These are phyloP conservation scores for Oncopeltus fasciatus DNA, from an alignment of 1,140 invertebrate genomes.

Conservation along the genomic window DNA sequence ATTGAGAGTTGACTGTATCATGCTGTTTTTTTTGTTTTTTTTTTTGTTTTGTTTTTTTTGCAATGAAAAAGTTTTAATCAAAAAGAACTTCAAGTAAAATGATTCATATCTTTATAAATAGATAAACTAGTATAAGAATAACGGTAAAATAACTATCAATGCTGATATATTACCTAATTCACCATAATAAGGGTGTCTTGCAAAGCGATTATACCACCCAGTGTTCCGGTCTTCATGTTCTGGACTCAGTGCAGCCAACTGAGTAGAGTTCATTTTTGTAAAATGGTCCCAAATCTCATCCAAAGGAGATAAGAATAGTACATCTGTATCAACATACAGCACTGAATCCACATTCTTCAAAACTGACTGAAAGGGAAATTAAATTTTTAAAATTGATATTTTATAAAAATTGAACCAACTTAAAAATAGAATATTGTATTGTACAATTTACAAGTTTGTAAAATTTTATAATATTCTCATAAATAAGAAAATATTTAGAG, in stretches of 20 bases:
- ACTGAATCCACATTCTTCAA: slow-evolving; percentile 66
- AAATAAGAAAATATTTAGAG: no score
- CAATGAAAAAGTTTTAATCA: no score
- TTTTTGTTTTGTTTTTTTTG: no score
- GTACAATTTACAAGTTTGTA: no score
- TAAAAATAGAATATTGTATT: no score
- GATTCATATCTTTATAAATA: no score
- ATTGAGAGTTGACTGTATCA: no score
- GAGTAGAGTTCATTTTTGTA: slow-evolving; percentile 64
- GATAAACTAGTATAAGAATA: no score
- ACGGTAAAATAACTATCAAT: background rate
- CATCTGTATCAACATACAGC: slow-evolving; percentile 88
- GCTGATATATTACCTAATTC: slow-evolving; percentile 44
- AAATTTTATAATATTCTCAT: no score
- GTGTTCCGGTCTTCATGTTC: slow-evolving; percentile 83
- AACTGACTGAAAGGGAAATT: slow-evolving; percentile 47
- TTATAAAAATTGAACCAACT: slow-evolving; percentile 7
- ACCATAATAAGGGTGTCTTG: slow-evolving; percentile 86
- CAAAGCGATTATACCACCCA: slow-evolving; percentile 93
- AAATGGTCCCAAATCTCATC: slow-evolving; percentile 74
- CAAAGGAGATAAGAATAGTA: slow-evolving; percentile 68
- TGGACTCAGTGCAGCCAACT: slow-evolving; percentile 72
- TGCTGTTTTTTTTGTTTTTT: no score
- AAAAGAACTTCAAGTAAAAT: no score
- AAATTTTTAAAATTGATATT: slow-evolving; percentile 9